Base-by-base conservation (phyloP, 2,797 vertebrate species). In the Typhlichthys subterraneus region DNA sequence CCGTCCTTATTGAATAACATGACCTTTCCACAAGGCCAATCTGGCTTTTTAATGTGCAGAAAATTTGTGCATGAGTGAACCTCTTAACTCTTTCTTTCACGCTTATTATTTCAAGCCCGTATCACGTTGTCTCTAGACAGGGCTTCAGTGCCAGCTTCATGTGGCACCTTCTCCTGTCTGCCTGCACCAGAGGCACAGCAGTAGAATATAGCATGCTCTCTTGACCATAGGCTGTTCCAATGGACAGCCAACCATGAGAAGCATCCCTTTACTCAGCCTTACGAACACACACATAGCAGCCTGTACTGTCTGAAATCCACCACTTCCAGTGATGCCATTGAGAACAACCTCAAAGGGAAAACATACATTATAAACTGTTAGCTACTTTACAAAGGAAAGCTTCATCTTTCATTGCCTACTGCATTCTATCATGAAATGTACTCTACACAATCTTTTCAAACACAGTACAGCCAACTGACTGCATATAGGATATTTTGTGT, bases 91-190 rank as follows among this genome's bases (percentile, higher is more conserved):
- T 79, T 87, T 83, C 86, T 89, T 88, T 90, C 84, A 92, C 77
- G 77, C 87, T 87, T 79, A 86, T 92, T 91, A 92, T 90, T 91
- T 93, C 85, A 88, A 77, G 84, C 87, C 86, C 85, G 84, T 88
- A 89, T 90, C 88, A 89, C 83, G 89, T 90, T 86, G 84, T 90
- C 86, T 87, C 77, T 77, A 85, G 81, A 88, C 82, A 77, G 79
- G 63, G 80, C 71, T 76, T 78, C 77, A 63, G 72, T 75, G 83
- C 82, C 81, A 84, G 76, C 78, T 74, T 76, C 82, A 57, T 76
- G 83, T 80, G 76, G 79, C 83, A 84, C 57, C 61, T 60, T 61
- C 57, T 59, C 68, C 71, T 53, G 69, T 59, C 61, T 2, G 76
- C 78, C 72, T 64, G 76, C 79, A 81, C 78, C 76, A 29, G 49